These are phyloP conservation scores for Mixornis gularis DNA, from an alignment of 2,113 vertebrate species.

Conservation along the genomic window DNA sequence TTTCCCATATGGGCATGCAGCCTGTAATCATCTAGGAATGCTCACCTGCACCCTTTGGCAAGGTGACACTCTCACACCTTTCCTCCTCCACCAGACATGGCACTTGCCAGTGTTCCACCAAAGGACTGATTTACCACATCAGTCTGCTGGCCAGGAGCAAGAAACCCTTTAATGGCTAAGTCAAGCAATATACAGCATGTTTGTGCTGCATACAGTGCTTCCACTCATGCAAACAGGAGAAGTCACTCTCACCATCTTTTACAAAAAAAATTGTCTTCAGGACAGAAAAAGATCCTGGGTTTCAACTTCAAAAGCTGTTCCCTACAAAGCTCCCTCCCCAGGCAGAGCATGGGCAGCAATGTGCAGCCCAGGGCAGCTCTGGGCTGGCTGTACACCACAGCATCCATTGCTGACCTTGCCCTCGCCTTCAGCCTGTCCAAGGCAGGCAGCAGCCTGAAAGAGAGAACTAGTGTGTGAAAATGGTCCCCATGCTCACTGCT, in stretches of 20 bases:
- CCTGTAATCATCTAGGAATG: not conserved
- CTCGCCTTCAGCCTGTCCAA: not conserved
- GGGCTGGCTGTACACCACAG: not conserved
- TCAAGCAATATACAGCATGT: fast-evolving
- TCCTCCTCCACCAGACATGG: not conserved
- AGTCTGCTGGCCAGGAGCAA: not conserved
- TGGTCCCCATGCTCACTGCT: not conserved
- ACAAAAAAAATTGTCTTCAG: not conserved
- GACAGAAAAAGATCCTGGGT: not conserved
- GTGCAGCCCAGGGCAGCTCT: not conserved
- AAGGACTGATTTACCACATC: fast-evolving
- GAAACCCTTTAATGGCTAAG: not conserved
- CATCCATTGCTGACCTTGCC: not conserved
- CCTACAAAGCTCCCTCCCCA: not conserved
- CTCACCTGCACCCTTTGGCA: not conserved
- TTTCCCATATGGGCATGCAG: not conserved
- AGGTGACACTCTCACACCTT: not conserved
- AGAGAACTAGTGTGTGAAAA: fast-evolving
- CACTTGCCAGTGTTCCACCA: not conserved
- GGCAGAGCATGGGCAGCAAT: fast-evolving
- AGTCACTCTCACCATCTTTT: not conserved
- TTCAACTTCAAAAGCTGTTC: not conserved
- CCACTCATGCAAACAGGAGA: not conserved
- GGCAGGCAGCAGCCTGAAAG: not conserved
- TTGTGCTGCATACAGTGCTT: not conserved